A percentile compares a stretch with the other conserved stretches of the same genome.
Evolutionary conservation across 2,888 invertebrate genomes (phyloP).

Genomic region (Pegoplata infirma): DNA sequence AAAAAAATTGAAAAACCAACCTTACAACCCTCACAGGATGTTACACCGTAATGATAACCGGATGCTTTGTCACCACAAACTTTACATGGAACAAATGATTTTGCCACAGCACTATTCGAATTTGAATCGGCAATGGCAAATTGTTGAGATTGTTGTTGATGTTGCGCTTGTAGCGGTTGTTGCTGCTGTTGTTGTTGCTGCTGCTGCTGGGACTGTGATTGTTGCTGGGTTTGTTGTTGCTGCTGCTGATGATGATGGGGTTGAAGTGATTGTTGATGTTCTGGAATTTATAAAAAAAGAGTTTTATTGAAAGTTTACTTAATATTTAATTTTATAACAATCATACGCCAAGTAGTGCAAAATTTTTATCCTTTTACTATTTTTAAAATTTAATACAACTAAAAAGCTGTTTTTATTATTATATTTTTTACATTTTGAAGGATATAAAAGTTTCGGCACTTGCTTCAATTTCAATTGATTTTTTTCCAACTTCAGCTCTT

Average conservation of each 20-base stretch:
- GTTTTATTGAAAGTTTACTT: not conserved
- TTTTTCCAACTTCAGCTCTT: too few species aligned
- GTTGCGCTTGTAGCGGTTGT: conserved; percentile 50
- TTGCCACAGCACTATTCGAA: conserved; percentile 85
- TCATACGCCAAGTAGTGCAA: not conserved
- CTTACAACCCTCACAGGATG: conserved; percentile 99
- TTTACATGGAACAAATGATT: conserved; percentile 95
- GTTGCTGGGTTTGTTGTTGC: conserved; percentile 23
- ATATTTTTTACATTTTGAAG: too few species aligned
- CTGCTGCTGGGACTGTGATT: conserved; percentile 2
- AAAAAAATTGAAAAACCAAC: conserved; percentile 79
- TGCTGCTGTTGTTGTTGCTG: conserved; percentile 47
- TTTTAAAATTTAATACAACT: too few species aligned
- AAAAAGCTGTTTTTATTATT: too few species aligned
- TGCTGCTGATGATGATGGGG: conserved; percentile 34
- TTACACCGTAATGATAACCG: conserved; percentile 97
- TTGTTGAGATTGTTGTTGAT: conserved; percentile 77
- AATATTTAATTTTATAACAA: not conserved
- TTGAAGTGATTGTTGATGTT: conserved; percentile 48
- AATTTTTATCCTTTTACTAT: too few species aligned
- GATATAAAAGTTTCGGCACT: too few species aligned
- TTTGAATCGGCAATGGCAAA: conserved; percentile 89
- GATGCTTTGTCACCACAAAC: conserved; percentile 97
- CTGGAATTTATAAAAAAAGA: conserved; percentile 19
- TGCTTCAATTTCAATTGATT: too few species aligned